phyloP scores from a whole-genome alignment of 1,140 invertebrate species.

The Eumaeus atala region DNA sequence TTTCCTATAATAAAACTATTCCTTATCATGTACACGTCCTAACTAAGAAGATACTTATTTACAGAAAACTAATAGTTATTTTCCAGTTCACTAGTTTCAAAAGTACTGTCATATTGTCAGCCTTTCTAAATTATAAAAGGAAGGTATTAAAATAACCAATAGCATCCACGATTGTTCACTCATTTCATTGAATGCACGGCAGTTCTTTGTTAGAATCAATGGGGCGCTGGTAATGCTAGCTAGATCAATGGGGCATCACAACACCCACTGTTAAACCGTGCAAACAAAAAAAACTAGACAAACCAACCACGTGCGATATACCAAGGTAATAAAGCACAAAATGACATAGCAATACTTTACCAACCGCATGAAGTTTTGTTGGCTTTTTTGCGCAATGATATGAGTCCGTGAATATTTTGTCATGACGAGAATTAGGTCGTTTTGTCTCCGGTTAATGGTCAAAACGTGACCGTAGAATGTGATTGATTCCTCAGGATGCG shows the following conservation, averaged over 20 bases:
- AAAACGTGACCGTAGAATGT: slow-evolving; percentile 59
- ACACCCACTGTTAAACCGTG: slow-evolving; percentile 41
- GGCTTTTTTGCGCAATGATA: slow-evolving; percentile 71
- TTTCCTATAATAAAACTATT: too few species aligned
- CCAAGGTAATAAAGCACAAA: slow-evolving; percentile 27
- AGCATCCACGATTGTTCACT: slow-evolving; percentile 39
- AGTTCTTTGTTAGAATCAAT: slow-evolving; percentile 56
- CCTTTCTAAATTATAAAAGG: too few species aligned
- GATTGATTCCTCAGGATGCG: slow-evolving; percentile 46
- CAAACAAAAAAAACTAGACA: neutral
- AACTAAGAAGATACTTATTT: too few species aligned
- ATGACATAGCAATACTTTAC: slow-evolving; percentile 15
- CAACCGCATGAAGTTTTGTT: slow-evolving; percentile 20
- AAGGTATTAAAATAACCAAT: neutral
- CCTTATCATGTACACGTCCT: too few species aligned
- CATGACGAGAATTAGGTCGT: slow-evolving; percentile 60
- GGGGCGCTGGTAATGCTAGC: slow-evolving; percentile 57
- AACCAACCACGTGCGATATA: slow-evolving; percentile 8
- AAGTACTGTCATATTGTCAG: too few species aligned
- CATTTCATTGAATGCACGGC: slow-evolving; percentile 27
- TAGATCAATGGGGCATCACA: slow-evolving; percentile 55
- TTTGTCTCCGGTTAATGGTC: slow-evolving; percentile 69
- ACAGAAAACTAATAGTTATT: too few species aligned
- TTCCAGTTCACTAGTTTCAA: too few species aligned
- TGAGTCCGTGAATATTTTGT: slow-evolving; percentile 64